Evolutionary conservation across 1,140 invertebrate genomes (phyloP), one percentile per base, ranked within the genome.

Genomic region (Agrypnia vestita): DNA sequence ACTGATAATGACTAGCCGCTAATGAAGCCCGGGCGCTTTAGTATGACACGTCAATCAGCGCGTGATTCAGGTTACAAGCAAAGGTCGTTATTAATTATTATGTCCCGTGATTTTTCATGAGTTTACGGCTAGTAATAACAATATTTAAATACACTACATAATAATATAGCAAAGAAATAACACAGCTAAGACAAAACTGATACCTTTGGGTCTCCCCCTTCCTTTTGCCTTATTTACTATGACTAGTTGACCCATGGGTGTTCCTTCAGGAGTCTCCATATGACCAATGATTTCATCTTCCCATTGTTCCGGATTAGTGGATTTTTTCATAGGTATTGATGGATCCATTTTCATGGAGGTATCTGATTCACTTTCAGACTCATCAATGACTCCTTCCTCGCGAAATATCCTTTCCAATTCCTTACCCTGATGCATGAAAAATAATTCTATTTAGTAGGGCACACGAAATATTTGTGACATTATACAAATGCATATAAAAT

Each of bases 351-450:
- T 76, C 80, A 84, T 84, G 3, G 84, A 80, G 0, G 25, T 74
- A 3, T 88, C 85, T 35, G 86, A 85, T 43, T 89, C 89, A 64
- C 85, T 86, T 12, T 90, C 92, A 74, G 91, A 90, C 44, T 91
- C 92, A 83, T 93, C 93, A 72, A 92, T 92, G 3, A 94, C 91
- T 35, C 93, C 94, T 87, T 94, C 93, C 84, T 94, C 92, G 83
- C 91, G 91, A 76, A 94, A 93, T 82, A 95, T 93, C 84, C 91
- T 89, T 84, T 94, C 93, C 56, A 95, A 86, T 88, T 95, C 94
- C 87, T 93, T 93, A 0, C 94, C 94, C 90, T 94, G 84, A 21
- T 35, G 19, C 6, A 59, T 51, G 35, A 47, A 12, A 6, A 73
- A 44, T 43, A 59, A n/a, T 67, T 67, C 25, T 3, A 35, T 35